A percentile compares a stretch with the other conserved stretches of the same genome.
phyloP scores from a whole-genome alignment of 2,113 vertebrate species.

The Phaetusa simplex region DNA sequence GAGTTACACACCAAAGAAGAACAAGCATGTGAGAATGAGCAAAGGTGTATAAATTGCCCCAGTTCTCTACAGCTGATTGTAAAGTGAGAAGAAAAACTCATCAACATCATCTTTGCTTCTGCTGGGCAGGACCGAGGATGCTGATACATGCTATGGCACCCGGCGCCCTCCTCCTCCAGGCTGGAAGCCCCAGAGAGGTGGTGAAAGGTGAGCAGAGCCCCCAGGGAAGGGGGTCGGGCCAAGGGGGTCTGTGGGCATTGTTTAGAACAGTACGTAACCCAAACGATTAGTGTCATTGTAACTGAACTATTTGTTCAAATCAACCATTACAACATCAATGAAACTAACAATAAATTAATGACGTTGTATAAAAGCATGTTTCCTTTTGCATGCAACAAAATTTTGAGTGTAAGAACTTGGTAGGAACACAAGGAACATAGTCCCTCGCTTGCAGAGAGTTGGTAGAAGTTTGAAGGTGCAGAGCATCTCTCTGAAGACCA shows the following conservation, averaged over 20 bases:
- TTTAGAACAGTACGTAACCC: neutral
- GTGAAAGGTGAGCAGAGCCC: neutral
- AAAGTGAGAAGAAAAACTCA: neutral
- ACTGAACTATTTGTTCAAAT: neutral
- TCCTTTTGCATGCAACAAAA: neutral
- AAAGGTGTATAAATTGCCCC: neutral
- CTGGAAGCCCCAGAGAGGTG: neutral
- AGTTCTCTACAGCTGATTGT: neutral
- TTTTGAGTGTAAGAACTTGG: neutral
- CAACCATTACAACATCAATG: neutral
- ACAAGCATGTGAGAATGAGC: neutral
- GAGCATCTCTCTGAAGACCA: neutral
- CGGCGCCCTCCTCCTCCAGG: neutral
- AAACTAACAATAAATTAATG: neutral
- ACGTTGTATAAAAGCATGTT: neutral
- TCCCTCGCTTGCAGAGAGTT: neutral
- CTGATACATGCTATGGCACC: neutral
- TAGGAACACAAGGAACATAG: neutral
- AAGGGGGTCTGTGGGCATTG: neutral
- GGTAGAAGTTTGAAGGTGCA: neutral
- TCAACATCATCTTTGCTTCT: neutral
- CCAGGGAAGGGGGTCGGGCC: no score
- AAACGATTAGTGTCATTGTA: neutral
- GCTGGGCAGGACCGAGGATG: neutral
- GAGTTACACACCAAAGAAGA: neutral